Percentiles rank a stretch among this genome's conserved stretches.
Evolutionary conservation across 2,888 invertebrate genomes (phyloP).

Genomic region (Orthosia incerta): DNA sequence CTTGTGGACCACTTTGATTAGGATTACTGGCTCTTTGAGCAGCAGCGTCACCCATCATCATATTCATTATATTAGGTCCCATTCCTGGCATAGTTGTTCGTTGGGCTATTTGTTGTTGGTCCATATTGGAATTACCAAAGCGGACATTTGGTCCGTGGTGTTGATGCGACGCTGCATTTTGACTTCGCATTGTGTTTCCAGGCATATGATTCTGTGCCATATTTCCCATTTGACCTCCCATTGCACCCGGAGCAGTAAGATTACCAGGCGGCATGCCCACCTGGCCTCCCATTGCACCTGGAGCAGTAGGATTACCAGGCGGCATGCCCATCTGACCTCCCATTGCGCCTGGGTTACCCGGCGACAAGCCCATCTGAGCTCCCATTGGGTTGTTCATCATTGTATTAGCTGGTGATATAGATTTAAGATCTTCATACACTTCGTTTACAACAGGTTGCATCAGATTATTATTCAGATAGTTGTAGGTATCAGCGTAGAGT

Average conservation of each 20-base stretch:
- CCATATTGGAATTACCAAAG: constrained; percentile 56
- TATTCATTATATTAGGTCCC: constrained; percentile 82
- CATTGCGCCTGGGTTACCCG: constrained; percentile 63
- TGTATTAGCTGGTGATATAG: constrained; percentile 81
- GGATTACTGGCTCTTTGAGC: constrained; percentile 41
- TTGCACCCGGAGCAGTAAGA: constrained; percentile 18
- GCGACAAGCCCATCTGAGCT: constrained; percentile 75
- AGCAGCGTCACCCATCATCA: constrained; percentile 75
- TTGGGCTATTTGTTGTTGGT: constrained; percentile 40
- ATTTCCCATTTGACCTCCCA: constrained; percentile 52
- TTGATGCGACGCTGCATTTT: constrained; percentile 33
- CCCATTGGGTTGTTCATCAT: constrained; percentile 79
- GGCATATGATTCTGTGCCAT: constrained; percentile 58
- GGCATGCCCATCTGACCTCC: constrained; percentile 78
- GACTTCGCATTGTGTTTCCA: constrained; percentile 52
- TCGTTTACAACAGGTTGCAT: constrained; percentile 86
- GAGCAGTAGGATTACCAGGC: constrained; percentile 43
- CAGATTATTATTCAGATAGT: constrained; percentile 81
- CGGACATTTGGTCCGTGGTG: constrained; percentile 48
- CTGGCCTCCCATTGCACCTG: constrained; percentile 3
- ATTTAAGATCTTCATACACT: constrained; percentile 84
- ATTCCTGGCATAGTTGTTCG: constrained; percentile 70
- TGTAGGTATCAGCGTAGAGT: constrained; percentile 83
- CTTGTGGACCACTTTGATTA: constrained; percentile 34
- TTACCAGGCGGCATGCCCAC: constrained; percentile 34